Conservation (phyloP, 2,888 invertebrate species). For the Helobdella robusta region DNA sequence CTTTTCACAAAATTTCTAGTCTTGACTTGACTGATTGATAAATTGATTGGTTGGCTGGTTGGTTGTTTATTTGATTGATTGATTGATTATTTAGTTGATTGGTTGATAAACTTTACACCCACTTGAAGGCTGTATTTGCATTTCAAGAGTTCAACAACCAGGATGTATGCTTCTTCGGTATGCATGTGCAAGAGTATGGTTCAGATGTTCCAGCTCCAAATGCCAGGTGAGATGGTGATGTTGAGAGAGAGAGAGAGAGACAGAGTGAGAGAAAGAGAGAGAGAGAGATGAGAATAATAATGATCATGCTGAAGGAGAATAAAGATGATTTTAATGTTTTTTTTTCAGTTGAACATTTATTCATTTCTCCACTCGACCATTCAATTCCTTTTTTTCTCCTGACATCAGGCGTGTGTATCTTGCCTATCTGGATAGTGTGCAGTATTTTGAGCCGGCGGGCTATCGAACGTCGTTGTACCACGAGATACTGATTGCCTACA, state of each 20-base stretch:
- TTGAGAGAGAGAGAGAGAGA: slow-evolving; percentile 5
- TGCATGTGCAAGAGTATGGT: slow-evolving; percentile 99
- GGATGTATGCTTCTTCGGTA: slow-evolving; percentile 98
- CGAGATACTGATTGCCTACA: slow-evolving; percentile 93
- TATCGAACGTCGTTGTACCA: slow-evolving; percentile 96
- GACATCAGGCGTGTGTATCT: slow-evolving; percentile 89
- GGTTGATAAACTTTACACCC: too few species aligned
- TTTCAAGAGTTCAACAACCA: slow-evolving; percentile 48
- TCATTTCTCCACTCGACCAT: too few species aligned
- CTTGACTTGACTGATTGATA: too few species aligned
- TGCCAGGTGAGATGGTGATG: too few species aligned
- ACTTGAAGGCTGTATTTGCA: slow-evolving; percentile 17
- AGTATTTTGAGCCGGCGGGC: slow-evolving; percentile 94
- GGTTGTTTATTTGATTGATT: too few species aligned
- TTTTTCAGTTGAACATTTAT: neutral
- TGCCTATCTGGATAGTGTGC: slow-evolving; percentile 96
- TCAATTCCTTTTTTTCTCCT: too few species aligned
- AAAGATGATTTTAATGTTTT: neutral
- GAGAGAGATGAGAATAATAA: too few species aligned
- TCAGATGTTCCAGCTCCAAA: slow-evolving; percentile 90
- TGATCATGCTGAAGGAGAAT: too few species aligned
- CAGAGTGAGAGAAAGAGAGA: neutral
- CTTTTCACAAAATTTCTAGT: too few species aligned
- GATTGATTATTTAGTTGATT: too few species aligned
- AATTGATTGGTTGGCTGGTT: too few species aligned